Evolutionary conservation across 2,888 invertebrate genomes (phyloP), one percentile per base, ranked within the genome.

Genomic region (Drosophila fulvimacula): DNA sequence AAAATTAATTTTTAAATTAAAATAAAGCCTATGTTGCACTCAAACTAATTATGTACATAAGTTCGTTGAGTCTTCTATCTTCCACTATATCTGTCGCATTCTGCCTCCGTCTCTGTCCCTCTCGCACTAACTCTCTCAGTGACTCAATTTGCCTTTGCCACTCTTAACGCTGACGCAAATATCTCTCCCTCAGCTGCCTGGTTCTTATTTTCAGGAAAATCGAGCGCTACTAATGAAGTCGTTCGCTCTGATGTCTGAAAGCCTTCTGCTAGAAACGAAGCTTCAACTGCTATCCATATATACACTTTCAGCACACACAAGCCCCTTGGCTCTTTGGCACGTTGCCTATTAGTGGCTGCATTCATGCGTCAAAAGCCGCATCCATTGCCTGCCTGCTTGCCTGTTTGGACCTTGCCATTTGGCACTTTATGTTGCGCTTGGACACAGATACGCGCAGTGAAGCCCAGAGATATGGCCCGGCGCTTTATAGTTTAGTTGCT

Each of bases 331-430:
- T 34, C 56, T 67, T 67, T 52, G 34, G 30, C 49, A 42, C 48
- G 53, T 30, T 51, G 78, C 65, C 78, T 73, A 78, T 76, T 73
- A 78, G 69, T 59, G 73, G 58, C 69, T 52, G 60, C 24, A 62
- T 51, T 27, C 48, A 17, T 34, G 49, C 63, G 46, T 67, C 58
- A 44, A 59, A 67, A 59, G 34, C 56, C 53, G 34, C 71, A 42
- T 46, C 24, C 59, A 24, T 53, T 60, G 39, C 58, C 49, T 51
- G 19, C 51, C 32, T 38, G 52, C 10, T 30, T 6, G 17, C 34
- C n/a, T 11, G 0, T 2, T 38, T 38, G 30, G 30, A 13, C 10
- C 21, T n/a, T 41, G 42, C 42, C 55, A 10, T 39, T 21, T 41
- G 53, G 27, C 56, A 32, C 41, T 32, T 13, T 63, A 24, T 42